Evolutionary conservation across 2,888 invertebrate species (phyloP).

Genomic region (Silvanus unidentatus): DNA sequence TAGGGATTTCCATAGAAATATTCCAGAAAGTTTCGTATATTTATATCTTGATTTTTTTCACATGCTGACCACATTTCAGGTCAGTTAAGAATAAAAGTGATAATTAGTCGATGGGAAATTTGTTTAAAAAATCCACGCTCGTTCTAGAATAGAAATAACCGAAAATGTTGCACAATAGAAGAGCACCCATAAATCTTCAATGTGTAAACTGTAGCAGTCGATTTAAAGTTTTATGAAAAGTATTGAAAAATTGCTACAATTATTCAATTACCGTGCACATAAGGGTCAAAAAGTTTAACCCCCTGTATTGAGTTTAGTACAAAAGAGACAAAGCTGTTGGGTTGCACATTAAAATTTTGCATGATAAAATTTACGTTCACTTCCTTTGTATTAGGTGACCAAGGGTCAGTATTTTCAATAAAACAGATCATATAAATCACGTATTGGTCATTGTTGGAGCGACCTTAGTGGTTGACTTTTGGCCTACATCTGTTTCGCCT

Average conservation of each 20-base stretch:
- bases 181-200: constrained; percentile 3
- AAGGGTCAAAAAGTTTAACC: constrained; percentile 46
- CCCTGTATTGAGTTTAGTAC: constrained; percentile 24
- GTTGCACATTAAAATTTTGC: constrained; percentile 39
- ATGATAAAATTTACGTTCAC: constrained; percentile 36
- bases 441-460: constrained; percentile 38
- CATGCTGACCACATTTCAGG: too few species aligned
- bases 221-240: constrained; percentile 18
- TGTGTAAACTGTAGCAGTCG: constrained; percentile 15
- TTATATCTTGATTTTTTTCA: too few species aligned
- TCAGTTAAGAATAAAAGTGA: too few species aligned
- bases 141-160: too few species aligned
- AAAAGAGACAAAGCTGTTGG: constrained; percentile 34
- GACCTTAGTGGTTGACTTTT: constrained; percentile 44
- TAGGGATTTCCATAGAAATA: too few species aligned
- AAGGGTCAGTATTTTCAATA: constrained; percentile 36
- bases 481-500: constrained; percentile 47
- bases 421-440: constrained; percentile 45
- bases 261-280: constrained; percentile 35
- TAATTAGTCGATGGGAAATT: too few species aligned
- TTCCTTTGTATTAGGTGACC: constrained; percentile 36
- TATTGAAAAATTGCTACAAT: constrained; percentile 46
- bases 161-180: constrained; percentile 1
- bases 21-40: too few species aligned
- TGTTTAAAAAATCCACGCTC: too few species aligned